Evolutionary conservation across 1,140 invertebrate genomes (phyloP), one percentile per base, ranked within the genome.

Genomic region (Hestina assimilis): DNA sequence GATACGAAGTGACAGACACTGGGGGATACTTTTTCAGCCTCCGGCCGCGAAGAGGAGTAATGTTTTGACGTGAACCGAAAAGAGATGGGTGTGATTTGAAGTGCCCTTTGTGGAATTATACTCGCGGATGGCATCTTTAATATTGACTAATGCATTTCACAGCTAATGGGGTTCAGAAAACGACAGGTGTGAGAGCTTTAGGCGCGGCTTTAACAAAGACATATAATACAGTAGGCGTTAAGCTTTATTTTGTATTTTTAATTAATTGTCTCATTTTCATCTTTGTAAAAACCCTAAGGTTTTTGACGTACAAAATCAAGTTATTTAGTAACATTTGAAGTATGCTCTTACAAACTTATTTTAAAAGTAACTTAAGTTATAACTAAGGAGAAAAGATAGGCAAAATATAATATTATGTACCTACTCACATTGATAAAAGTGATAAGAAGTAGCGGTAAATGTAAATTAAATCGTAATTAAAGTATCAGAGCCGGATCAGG

Each of bases 61-160:
- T 87, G 83, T 88, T 88, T 88, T 88, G 84, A 88, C 84, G 83
- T 88, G 72, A 69, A 81, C 72, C 73, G 69, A 83, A 81, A 80
- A 72, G 74, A 83, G 79, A 84, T 84, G 84, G 81, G 83, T 86
- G 84, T 84, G 84, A 87, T 87, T 86, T 87, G 84, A 78, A 87
- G 84, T 79, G 84, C 83, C 83, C 84, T 87, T 86, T 87, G 84
- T 87, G 84, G 84, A 86, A 86, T 87, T 87, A 87, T 79, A 83
- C 63, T 79, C 79, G 75, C 78, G 79, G 66, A 76, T 58, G 80
- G 79, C 76, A 81, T 81, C 79, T 83, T 86, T 87, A 86, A 87
- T 87, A 87, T 82, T 82, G 75, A 83, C 84, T 87, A 87, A 87
- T 87, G 83, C 80, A 86, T 84, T 83, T 87, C 76, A 67, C 66